These are phyloP conservation scores for Carassius carassius DNA, from an alignment of 2,113 vertebrate species.

Conservation along the genomic window DNA sequence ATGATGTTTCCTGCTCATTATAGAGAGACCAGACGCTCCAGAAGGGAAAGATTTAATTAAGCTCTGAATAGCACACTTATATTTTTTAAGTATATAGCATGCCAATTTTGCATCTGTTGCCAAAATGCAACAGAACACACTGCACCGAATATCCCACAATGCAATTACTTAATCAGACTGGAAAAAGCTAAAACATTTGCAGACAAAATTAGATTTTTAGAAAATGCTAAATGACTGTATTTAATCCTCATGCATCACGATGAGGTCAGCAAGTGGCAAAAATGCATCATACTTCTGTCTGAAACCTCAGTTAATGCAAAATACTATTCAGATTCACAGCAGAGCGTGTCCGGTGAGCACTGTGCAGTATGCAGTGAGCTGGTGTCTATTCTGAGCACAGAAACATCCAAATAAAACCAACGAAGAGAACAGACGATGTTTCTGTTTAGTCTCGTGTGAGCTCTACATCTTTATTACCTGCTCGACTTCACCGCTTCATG, in stretches of 20 bases:
- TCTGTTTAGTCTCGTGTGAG: not conserved
- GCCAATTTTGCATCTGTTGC: too few species aligned
- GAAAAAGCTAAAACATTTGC: not conserved
- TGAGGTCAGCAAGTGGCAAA: not conserved
- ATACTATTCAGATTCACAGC: not conserved
- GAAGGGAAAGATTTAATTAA: too few species aligned
- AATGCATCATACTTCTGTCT: too few species aligned
- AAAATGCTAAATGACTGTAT: not conserved
- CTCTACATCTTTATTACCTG: conserved; percentile 12
- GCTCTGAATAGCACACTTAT: too few species aligned
- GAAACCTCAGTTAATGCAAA: too few species aligned
- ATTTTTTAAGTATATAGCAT: too few species aligned
- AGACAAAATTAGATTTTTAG: not conserved
- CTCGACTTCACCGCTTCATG: not conserved
- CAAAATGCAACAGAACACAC: too few species aligned
- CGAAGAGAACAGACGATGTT: not conserved
- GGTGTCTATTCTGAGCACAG: not conserved
- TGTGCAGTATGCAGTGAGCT: not conserved
- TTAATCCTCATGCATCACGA: not conserved
- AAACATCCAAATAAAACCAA: not conserved
- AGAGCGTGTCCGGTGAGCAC: not conserved
- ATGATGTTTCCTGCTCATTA: too few species aligned
- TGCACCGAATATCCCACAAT: too few species aligned
- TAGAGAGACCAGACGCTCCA: too few species aligned
- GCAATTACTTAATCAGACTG: too few species aligned